These are phyloP conservation scores for Furcifer pardalis DNA, from an alignment of 2,797 vertebrate genomes.

Conservation along the genomic window DNA sequence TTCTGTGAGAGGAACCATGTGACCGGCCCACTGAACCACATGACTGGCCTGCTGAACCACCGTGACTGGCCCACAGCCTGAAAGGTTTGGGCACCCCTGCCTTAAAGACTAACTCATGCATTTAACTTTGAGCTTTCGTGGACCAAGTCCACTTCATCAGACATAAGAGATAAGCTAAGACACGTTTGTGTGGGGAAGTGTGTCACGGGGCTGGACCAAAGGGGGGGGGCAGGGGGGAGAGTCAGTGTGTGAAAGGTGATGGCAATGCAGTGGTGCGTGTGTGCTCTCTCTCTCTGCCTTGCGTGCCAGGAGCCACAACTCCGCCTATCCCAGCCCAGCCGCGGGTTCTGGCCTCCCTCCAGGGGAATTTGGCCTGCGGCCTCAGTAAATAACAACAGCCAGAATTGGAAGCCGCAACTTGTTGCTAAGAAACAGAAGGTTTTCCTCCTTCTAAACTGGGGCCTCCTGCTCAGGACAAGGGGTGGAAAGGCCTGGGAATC, in stretches of 20 bases:
- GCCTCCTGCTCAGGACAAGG: background rate
- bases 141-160: no score
- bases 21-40: no score
- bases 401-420: background rate
- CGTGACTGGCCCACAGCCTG: no score
- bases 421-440: slow-evolving; percentile 32
- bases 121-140: no score
- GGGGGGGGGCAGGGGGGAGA: background rate
- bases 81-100: no score
- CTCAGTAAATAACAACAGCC: slow-evolving; percentile 33
- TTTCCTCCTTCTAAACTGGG: slow-evolving; percentile 20
- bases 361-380: slow-evolving; percentile 13
- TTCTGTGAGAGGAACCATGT: no score
- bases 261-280: background rate
- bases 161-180: no score
- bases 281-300: background rate
- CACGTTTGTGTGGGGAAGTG: background rate
- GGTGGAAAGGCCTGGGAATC: background rate
- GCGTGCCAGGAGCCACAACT: slow-evolving; percentile 4
- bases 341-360: slow-evolving; percentile 2
- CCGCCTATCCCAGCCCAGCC: slow-evolving; percentile 9
- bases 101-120: no score
- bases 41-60: no score
- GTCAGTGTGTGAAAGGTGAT: slow-evolving; percentile 16
- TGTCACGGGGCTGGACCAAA: background rate